Conservation (phyloP, 2,113 vertebrate genomes). For the Regulus satrapa region DNA sequence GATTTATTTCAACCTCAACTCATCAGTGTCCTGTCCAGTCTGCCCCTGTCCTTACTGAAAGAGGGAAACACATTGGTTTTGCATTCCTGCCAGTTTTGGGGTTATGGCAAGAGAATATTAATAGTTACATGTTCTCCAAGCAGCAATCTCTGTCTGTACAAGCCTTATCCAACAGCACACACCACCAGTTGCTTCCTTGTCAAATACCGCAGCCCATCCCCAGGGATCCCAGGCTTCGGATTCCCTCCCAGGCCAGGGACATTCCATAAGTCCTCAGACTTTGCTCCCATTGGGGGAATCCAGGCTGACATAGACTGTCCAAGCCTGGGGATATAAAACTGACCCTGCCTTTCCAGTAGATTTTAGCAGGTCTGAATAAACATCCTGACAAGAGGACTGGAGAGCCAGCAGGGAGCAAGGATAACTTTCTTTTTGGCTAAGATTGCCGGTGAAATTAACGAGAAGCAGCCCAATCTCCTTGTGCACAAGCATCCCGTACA, state of each 20-base stretch:
- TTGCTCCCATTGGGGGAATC: background rate
- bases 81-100: background rate
- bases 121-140: background rate
- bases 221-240: accelerated
- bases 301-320: background rate
- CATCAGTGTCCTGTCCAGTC: background rate
- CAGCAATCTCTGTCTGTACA: background rate
- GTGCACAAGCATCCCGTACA: background rate
- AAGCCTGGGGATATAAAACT: background rate
- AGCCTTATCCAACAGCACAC: background rate
- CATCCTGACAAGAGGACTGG: background rate
- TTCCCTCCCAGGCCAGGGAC: background rate
- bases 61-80: background rate
- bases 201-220: accelerated
- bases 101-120: background rate
- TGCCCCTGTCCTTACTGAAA: background rate
- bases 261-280: background rate
- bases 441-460: background rate
- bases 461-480: background rate
- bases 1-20: background rate
- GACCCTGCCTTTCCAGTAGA: background rate
- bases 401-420: background rate
- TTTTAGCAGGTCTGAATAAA: background rate
- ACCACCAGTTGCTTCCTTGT: background rate
- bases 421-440: background rate